Percentiles rank a stretch among this genome's conserved stretches.
Conservation (phyloP, 2,888 invertebrate species). For the Rotaria magnacalcarata region DNA sequence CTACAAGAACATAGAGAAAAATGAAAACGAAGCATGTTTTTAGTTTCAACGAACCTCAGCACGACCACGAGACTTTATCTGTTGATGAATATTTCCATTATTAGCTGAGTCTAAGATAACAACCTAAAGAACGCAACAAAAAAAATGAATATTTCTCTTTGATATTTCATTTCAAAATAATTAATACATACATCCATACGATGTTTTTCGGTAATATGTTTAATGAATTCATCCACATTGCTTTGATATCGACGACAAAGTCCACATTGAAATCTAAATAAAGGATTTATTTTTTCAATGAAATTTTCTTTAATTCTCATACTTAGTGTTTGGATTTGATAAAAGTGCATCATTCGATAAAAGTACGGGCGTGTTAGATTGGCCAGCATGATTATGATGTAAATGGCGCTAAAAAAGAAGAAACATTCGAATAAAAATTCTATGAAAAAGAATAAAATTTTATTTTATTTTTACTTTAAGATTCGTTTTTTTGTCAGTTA, state of each 20-base stretch:
- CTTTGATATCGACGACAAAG: conserved; percentile 38
- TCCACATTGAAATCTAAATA: conserved; percentile 42
- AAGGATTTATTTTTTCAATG: neutral
- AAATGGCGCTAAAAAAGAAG: conserved; percentile 14
- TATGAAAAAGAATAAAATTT: neutral
- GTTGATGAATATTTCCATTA: conserved; percentile 35
- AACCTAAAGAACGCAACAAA: neutral
- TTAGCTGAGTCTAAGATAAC: conserved; percentile 24
- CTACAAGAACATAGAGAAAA: neutral
- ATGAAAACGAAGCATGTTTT: neutral
- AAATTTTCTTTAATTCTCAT: neutral
- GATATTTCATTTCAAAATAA: neutral
- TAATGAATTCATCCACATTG: conserved; percentile 40
- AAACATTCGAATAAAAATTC: neutral
- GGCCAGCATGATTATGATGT: conserved; percentile 41
- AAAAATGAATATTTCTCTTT: too few relatives aligned
- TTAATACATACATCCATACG: conserved; percentile 41
- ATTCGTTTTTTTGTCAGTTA: conserved; percentile 39
- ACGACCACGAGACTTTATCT: conserved; percentile 32
- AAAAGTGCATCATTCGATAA: conserved; percentile 40
- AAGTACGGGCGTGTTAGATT: conserved; percentile 34
- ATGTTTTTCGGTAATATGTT: conserved; percentile 43
- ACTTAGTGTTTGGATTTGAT: conserved; percentile 42
- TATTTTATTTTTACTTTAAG: conserved; percentile 32
- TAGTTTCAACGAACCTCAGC: neutral